Conservation (phyloP, 2,888 invertebrate species). For the Drosophila differens region DNA sequence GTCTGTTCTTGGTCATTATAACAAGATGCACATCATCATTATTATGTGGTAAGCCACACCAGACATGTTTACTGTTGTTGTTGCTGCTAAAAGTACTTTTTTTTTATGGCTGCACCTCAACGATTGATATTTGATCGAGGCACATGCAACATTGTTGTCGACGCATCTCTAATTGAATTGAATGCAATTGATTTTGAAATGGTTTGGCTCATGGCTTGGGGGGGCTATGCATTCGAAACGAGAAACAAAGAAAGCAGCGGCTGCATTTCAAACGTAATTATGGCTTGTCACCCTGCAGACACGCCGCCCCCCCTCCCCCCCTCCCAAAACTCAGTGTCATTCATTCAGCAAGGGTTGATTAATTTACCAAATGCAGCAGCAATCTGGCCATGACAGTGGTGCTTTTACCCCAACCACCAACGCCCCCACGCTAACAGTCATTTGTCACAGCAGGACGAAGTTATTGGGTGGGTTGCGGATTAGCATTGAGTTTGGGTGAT, state of each 20-base stretch:
- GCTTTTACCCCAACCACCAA: conserved; percentile 13
- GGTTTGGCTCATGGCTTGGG: conserved; percentile 24
- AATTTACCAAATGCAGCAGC: conserved; percentile 65
- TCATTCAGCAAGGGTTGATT: conserved; percentile 70
- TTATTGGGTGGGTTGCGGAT: background rate
- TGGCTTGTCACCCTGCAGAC: conserved; percentile 54
- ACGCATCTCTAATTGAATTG: conserved; percentile 65
- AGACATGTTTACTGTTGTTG: background rate
- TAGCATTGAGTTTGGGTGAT: conserved; percentile 8
- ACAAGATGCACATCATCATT: conserved; percentile 25
- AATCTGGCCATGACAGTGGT: conserved; percentile 53
- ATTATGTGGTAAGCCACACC: background rate
- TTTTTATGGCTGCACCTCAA: conserved; percentile 41
- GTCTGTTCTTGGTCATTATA: background rate
- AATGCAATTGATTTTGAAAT: conserved; percentile 69
- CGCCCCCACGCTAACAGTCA: conserved; percentile 9
- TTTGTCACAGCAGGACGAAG: conserved; percentile 34
- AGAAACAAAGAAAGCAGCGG: conserved; percentile 27
- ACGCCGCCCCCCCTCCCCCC: background rate
- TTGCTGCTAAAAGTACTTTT: background rate
- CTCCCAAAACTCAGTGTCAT: background rate
- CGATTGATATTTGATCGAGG: conserved; percentile 34
- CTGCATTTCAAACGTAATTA: conserved; percentile 70
- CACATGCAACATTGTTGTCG: conserved; percentile 52
- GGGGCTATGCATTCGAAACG: conserved; percentile 14